Conservation (phyloP, 2,888 invertebrate species). For the Pandemis corylana region DNA sequence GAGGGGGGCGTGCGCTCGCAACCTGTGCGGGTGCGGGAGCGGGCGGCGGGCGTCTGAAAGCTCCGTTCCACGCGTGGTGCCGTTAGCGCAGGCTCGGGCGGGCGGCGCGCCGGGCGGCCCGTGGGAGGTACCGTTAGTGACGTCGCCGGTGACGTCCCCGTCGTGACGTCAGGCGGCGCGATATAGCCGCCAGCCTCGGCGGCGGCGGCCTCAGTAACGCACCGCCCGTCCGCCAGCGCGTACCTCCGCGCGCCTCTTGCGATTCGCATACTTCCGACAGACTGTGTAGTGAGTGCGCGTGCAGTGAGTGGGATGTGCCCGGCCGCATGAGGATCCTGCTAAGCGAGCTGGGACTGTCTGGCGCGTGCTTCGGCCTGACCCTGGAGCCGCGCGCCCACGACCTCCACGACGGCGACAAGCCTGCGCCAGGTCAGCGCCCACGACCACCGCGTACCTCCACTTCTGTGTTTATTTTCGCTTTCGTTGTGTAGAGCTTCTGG, state of each 20-base stretch:
- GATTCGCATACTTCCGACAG: constrained; percentile 66
- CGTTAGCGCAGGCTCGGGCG: constrained; percentile 84
- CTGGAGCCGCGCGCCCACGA: constrained; percentile 77
- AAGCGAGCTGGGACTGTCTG: constrained; percentile 83
- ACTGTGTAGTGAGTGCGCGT: constrained; percentile 82
- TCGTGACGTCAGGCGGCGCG: constrained; percentile 82
- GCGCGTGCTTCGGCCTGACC: constrained; percentile 83
- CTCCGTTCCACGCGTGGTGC: constrained; percentile 82
- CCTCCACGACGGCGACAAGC: constrained; percentile 69
- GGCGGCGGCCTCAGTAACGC: constrained; percentile 85
- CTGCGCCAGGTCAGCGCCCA: constrained; percentile 85
- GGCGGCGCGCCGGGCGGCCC: constrained; percentile 81
- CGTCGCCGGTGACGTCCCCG: constrained; percentile 79
- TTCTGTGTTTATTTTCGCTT: constrained; percentile 85
- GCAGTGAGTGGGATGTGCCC: constrained; percentile 83
- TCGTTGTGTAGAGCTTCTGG: constrained; percentile 83
- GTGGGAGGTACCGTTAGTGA: constrained; percentile 85
- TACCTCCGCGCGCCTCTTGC: constrained; percentile 75
- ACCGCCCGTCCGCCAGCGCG: constrained; percentile 81
- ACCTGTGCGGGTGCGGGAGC: constrained; percentile 52
- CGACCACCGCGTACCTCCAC: constrained; percentile 75
- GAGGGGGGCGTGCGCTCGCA: constrained; percentile 44
- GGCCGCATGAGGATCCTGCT: constrained; percentile 85
- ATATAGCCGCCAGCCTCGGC: constrained; percentile 83
- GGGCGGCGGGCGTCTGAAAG: constrained; percentile 65